Percentiles rank a stretch among this genome's conserved stretches.
These are phyloP conservation scores for Sardina pilchardus DNA, from an alignment of 2,113 vertebrate genomes.

Conservation along the genomic window DNA sequence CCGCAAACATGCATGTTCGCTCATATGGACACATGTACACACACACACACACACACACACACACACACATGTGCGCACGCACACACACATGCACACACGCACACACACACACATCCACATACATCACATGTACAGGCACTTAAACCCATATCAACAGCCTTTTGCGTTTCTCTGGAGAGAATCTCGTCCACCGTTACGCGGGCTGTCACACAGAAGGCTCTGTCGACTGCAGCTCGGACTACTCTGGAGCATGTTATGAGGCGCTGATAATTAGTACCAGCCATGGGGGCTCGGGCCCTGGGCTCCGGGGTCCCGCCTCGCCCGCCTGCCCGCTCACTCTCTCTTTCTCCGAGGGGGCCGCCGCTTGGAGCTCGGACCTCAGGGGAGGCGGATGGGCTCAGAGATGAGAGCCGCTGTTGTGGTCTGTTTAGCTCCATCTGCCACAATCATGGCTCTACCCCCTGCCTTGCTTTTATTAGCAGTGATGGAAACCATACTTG, in stretches of 20 bases:
- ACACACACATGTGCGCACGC: neutral
- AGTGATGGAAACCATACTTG: neutral
- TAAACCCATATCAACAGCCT: neutral
- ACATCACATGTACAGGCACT: neutral
- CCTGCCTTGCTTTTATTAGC: neutral
- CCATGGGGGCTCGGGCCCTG: neutral
- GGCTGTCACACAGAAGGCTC: neutral
- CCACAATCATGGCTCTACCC: neutral
- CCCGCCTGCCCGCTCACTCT: neutral
- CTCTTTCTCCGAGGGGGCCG: neutral
- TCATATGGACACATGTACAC: neutral
- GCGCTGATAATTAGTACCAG: neutral
- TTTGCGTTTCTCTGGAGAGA: neutral
- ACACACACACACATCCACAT: neutral
- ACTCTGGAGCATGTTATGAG: neutral
- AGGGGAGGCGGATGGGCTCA: neutral
- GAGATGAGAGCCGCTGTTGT: neutral
- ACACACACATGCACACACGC: neutral
- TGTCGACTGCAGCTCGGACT: neutral
- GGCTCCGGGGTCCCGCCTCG: neutral
- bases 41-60: neutral
- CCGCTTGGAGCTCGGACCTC: neutral
- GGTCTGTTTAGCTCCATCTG: neutral
- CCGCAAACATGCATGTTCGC: neutral
- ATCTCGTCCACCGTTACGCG: neutral